Evolutionary conservation across 2,113 vertebrate species (phyloP).

Genomic region (Syrmaticus mikado): DNA sequence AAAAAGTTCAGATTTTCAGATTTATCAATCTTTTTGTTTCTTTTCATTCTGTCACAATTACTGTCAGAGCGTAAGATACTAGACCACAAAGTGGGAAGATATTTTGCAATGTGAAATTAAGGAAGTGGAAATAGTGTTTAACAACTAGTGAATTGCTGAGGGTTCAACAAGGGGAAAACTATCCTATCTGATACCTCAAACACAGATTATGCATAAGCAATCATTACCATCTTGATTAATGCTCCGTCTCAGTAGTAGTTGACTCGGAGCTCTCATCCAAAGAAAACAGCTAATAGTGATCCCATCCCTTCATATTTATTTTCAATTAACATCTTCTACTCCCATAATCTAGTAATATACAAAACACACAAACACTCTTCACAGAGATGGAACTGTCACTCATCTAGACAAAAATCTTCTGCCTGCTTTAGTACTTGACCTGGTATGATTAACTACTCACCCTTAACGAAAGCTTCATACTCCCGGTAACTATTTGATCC

Average conservation of each 20-base stretch:
- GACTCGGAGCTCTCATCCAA: neutral
- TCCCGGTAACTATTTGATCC: neutral
- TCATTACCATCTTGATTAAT: neutral
- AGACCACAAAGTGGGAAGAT: rapidly evolving
- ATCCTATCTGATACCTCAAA: neutral
- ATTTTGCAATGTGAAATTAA: neutral
- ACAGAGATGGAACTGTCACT: neutral
- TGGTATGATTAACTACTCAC: neutral
- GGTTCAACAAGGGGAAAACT: neutral
- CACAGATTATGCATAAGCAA: neutral
- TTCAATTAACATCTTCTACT: neutral
- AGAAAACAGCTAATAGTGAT: neutral
- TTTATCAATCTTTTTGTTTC: neutral
- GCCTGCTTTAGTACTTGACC: neutral
- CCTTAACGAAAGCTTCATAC: neutral
- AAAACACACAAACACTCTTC: neutral
- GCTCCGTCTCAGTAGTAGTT: rapidly evolving
- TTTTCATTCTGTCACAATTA: neutral
- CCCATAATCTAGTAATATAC: neutral
- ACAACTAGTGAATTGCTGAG: neutral
- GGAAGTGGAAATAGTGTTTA: neutral
- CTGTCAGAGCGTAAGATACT: neutral
- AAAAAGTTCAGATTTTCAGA: neutral
- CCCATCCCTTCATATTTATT: neutral
- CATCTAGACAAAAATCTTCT: neutral